Base-by-base conservation (phyloP, 1,140 invertebrate species). In the Melipona quadrifasciata region DNA sequence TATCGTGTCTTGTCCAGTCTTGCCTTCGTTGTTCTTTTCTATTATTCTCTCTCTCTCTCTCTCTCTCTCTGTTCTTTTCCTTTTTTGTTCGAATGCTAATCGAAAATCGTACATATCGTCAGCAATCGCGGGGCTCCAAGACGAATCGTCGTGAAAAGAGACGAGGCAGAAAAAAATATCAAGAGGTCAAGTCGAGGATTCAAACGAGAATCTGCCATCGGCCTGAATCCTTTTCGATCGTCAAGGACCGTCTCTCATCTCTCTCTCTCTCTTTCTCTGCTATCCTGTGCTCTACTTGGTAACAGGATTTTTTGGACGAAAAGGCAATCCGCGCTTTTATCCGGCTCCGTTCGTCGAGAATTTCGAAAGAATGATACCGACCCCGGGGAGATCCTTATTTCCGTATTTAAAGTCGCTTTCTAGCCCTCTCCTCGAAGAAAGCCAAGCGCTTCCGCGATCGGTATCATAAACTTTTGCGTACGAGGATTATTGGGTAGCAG, bases 81-180 rank as follows among this genome's bases (percentile, higher is more conserved):
- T 39, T 8, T 39, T 79, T 57, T 53, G 57, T 76, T 55, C 51
- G 16, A 27, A 88, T 85, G 84, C 77, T 86, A 89, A 90, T 87
- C 87, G 67, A 82, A 58, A 79, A 58, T 53, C 39, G 87, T 65
- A 82, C 81, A 82, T 27, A n/a, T n/a, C n/a, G n/a, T n/a, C 74
- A 47, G 55, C 10, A 47, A 83, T 77, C 72, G 31, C 51, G 57
- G 24, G 21, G 51, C 27, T 64, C 61, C 68, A 86, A 80, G 53
- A 80, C 31, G 55, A 24, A 88, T 86, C 51, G 77, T 58, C 53
- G 65, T 12, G 55, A 27, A 85, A 85, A 58, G 65, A 16, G n/a
- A 11, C 31, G 19, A 31, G 34, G 39, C 8, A 34, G 27, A 83
- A 75, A n/a, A n/a, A n/a, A n/a, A n/a, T n/a, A 78, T 83, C 81